Evolutionary conservation across 2,797 vertebrate species (phyloP).

Genomic region (Arctocebus calabarensis): DNA sequence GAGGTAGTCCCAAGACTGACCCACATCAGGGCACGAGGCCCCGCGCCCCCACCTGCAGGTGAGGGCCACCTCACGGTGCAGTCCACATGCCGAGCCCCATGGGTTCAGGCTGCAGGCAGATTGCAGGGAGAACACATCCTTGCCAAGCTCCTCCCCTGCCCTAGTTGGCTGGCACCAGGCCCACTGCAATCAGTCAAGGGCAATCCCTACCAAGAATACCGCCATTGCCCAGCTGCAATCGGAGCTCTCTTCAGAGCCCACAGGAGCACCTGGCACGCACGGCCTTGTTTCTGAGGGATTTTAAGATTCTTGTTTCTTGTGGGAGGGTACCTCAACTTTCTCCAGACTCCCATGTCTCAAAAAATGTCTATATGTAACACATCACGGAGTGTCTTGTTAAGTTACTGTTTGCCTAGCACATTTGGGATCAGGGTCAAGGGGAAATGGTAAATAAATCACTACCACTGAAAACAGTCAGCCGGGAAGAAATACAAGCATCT

Average conservation of each 20-base stretch:
- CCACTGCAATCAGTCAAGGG: background rate
- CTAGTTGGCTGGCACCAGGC: too few relatives aligned
- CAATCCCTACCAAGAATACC: background rate
- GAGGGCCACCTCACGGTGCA: fast-evolving
- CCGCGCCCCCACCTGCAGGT: background rate
- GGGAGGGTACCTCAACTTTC: too few relatives aligned
- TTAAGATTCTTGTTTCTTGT: background rate
- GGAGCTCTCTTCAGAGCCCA: background rate
- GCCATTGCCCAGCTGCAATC: background rate
- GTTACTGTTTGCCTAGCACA: background rate
- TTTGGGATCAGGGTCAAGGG: background rate
- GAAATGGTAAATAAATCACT: background rate
- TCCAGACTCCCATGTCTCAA: background rate
- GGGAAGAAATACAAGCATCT: background rate
- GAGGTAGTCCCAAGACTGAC: background rate
- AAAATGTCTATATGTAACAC: background rate
- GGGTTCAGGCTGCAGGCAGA: background rate
- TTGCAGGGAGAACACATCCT: background rate
- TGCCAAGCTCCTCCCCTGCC: background rate
- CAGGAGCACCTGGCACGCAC: background rate
- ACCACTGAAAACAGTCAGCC: background rate
- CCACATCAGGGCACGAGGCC: background rate
- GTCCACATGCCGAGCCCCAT: background rate
- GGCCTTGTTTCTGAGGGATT: too few relatives aligned
- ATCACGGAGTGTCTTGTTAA: background rate